These are phyloP conservation scores for Emydura subglobosa DNA, from an alignment of 2,113 vertebrate genomes.

Conservation along the genomic window DNA sequence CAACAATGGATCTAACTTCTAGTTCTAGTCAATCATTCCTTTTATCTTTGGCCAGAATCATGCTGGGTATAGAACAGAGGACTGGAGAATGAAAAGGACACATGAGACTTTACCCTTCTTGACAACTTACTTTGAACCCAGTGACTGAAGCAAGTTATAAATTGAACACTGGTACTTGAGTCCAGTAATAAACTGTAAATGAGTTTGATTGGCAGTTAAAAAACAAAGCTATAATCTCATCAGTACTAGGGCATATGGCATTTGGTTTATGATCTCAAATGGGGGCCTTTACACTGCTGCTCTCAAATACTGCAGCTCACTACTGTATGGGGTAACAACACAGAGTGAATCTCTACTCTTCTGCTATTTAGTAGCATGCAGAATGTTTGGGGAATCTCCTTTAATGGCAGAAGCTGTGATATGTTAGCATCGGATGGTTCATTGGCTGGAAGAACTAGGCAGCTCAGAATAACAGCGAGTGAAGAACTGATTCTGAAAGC, in stretches of 20 bases:
- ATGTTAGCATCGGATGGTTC: rapidly evolving
- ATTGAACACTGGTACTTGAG: neutral
- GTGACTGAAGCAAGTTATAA: neutral
- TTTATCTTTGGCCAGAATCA: neutral
- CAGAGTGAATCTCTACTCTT: rapidly evolving
- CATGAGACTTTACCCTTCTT: neutral
- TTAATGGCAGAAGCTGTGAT: neutral
- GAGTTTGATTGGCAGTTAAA: neutral
- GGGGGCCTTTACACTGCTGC: neutral
- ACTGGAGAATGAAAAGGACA: neutral
- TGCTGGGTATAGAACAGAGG: neutral
- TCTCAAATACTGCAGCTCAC: neutral
- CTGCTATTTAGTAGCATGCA: neutral
- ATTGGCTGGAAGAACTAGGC: neutral
- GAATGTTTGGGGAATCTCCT: neutral
- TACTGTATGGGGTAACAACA: neutral
- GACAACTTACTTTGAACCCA: neutral
- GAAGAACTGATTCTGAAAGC: neutral
- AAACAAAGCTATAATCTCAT: neutral
- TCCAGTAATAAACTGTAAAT: neutral
- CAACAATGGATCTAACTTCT: rapidly evolving
- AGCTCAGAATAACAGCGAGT: neutral
- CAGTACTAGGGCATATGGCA: neutral
- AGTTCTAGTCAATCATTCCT: neutral
- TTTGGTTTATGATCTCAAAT: neutral